A percentile compares a stretch with the other conserved stretches of the same genome.
Evolutionary conservation across 2,888 invertebrate genomes (phyloP).

Genomic region (Agriopis marginaria): DNA sequence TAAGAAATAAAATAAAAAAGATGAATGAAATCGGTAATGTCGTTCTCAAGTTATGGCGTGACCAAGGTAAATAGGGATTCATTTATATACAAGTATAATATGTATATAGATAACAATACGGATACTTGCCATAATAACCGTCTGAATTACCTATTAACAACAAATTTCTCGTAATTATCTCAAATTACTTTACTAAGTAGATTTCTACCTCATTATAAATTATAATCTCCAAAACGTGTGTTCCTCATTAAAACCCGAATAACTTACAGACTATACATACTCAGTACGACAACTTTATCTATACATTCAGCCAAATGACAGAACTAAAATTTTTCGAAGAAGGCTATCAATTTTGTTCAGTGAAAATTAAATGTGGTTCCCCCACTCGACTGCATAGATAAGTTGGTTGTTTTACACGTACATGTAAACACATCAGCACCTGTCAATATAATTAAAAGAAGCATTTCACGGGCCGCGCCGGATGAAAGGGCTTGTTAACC

Average conservation of each 20-base stretch:
- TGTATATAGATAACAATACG: too few species aligned
- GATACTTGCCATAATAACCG: too few species aligned
- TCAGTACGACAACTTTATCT: background rate
- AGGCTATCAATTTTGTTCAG: background rate
- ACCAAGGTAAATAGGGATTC: too few species aligned
- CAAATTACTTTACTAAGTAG: slow-evolving; percentile 3
- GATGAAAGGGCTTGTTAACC: slow-evolving; percentile 76
- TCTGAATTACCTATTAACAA: background rate
- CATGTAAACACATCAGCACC: slow-evolving; percentile 60
- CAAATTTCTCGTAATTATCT: slow-evolving; percentile 5
- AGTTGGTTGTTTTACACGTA: slow-evolving; percentile 15
- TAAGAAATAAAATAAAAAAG: too few species aligned
- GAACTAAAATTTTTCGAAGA: background rate
- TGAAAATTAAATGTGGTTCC: background rate
- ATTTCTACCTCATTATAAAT: slow-evolving; percentile 23
- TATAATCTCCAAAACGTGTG: slow-evolving; percentile 37
- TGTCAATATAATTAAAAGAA: slow-evolving; percentile 77
- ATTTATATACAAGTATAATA: too few species aligned
- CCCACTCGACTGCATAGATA: background rate
- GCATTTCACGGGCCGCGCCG: slow-evolving; percentile 62
- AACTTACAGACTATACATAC: slow-evolving; percentile 16
- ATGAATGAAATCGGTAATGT: too few species aligned
- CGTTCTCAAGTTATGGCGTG: too few species aligned
- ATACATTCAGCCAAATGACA: background rate
- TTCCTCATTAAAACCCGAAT: slow-evolving; percentile 35